Evolutionary conservation across 1,140 invertebrate species (phyloP), one percentile per base, ranked within the genome.

Genomic region (Drosophila lacteicornis): DNA sequence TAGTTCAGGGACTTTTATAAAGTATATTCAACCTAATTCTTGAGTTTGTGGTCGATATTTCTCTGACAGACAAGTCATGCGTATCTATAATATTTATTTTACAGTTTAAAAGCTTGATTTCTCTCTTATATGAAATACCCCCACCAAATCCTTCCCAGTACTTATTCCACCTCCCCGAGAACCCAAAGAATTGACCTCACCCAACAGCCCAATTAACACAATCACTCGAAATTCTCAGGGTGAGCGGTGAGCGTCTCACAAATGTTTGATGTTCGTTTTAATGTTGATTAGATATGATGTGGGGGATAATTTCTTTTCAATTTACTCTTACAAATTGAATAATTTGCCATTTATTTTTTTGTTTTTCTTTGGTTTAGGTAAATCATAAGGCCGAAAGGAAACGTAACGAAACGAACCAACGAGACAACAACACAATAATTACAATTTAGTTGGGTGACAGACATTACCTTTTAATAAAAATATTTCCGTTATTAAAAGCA

Each of bases 401-500:
- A 53, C 11, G 15, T 43, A 68, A 68, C 47, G 4, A 43, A 66
- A 73, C 33, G 30, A 65, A 75, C 43, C 5, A 57, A 79, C 60
- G 63, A 57, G 30, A 79, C 67, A 58, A 71, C 51, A 60, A 79
- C 49, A 73, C 51, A 67, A 51, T 65, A 67, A 76, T 77, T 60
- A 38, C 36, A 75, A 67, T 75, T 80, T 75, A 51, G 49, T 77
- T 71, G 22, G 46, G 51, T 46, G 47, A 76, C 71, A 61, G 45
- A 82, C 71, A 62, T 87, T 92, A 92, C 91, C 91, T 92, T 92
- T 92, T 92, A 78, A 91, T 92, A 91, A 92, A 92, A 74, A 92
- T 91, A 92, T 92, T 92, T 82, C 91, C 91, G 86, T 92, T 92
- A 91, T 92, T 92, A 91, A 92, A 92, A 67, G 91, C 91, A 84